Conservation (phyloP, 2,113 vertebrate genomes). For the Burhinus bistriatus region DNA sequence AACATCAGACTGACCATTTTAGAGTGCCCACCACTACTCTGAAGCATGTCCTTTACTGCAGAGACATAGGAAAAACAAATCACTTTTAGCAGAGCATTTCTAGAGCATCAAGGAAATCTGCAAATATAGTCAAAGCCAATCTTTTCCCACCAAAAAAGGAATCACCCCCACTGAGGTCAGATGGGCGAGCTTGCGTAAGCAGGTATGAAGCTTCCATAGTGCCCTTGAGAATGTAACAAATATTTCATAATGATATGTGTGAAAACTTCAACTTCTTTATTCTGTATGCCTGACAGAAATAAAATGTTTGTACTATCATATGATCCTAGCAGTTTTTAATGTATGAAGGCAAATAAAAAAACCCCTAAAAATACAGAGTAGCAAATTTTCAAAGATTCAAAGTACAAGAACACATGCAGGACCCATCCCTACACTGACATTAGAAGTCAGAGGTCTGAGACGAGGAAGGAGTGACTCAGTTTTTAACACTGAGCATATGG, state of each 20-base stretch:
- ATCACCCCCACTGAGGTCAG: background rate
- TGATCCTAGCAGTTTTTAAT: background rate
- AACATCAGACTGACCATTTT: conserved; percentile 4
- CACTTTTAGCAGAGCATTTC: background rate
- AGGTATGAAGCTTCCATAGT: background rate
- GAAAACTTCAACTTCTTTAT: background rate
- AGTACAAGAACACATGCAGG: background rate
- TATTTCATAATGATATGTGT: background rate
- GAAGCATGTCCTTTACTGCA: background rate
- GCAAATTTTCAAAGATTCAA: background rate
- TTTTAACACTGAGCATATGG: background rate
- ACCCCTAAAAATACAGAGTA: background rate
- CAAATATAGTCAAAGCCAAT: background rate
- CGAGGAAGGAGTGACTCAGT: background rate
- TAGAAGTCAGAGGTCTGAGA: background rate
- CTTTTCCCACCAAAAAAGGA: background rate
- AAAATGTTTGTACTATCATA: background rate
- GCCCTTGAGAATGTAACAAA: background rate
- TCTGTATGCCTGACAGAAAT: background rate
- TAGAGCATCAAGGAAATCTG: background rate
- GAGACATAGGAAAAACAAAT: background rate
- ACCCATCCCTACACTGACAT: background rate
- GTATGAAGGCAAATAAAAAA: background rate
- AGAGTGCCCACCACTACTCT: background rate
- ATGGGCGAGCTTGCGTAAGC: background rate